Base-by-base conservation (phyloP, 2,888 invertebrate species). In the Cotesia congregata region DNA sequence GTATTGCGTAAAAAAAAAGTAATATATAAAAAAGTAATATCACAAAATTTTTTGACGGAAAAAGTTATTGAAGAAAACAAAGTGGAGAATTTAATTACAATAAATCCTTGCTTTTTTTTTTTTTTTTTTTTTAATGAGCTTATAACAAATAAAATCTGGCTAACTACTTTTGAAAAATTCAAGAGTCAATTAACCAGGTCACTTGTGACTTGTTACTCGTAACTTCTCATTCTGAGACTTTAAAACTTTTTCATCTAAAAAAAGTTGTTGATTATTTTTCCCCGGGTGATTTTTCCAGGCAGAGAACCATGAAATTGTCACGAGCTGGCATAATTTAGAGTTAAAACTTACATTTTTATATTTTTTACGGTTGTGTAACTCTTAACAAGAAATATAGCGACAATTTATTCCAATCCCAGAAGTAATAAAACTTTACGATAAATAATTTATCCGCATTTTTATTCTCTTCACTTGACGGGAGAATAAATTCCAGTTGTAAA, bases 221-320 rank as follows among this genome's bases (percentile, higher is more conserved):
- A 12, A 50, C 50, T 50, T 50, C 3, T 30, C 30, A 30, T 30
- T 30, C 30, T 30, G 30, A 30, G 30, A 30, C 30, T 30, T 30
- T 30, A 3, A 50, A 50, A 50, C 12, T 50, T 50, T 50, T 50
- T 12, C 6, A 12, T 4, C 9, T 4, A 50, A 50, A 50, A 67
- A 60, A 67, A 50, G 50, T 41, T 64, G 67, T 59, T 71, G 41
- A 72, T 74, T 68, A 64, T 74, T 64, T 74, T n/a, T 50, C 3
- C 30, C 40, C 17, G 9, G 71, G 40, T 69, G 72, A 79, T 78
- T 77, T 78, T 78, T 80, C 72, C 75, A 75, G 64, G 75, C 75
- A 61, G 69, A 68, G 78, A 69, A 72, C 75, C 78, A 74, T 79
- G 80, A 79, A 79, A 80, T 79, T 75, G 74, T 74, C 72, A 67